Conservation (phyloP, 1,140 invertebrate genomes). For the Dryas iulia region DNA sequence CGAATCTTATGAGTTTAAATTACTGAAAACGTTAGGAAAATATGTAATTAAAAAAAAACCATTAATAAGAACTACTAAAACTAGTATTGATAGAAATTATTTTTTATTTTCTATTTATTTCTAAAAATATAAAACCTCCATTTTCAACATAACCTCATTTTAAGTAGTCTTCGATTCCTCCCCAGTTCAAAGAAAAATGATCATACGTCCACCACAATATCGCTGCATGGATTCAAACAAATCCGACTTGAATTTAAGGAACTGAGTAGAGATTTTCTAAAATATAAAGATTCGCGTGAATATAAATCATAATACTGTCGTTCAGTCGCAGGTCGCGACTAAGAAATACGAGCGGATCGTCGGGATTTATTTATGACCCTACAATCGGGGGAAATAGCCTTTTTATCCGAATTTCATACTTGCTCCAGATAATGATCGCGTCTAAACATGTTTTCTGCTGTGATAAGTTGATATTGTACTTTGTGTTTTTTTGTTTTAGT, state of each 20-base stretch:
- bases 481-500: no score
- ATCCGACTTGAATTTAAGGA: neutral
- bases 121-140: no score
- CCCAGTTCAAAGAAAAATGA: neutral
- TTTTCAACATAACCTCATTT: no score
- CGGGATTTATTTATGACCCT: conserved; percentile 23
- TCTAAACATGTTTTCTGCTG: no score
- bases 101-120: no score
- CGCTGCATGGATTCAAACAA: neutral
- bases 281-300: conserved; percentile 20
- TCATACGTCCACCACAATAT: neutral
- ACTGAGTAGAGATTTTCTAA: conserved; percentile 20
- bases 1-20: no score
- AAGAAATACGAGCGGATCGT: conserved; percentile 23
- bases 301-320: conserved; percentile 27
- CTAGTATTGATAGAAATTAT: no score
- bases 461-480: no score
- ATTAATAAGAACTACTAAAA: no score
- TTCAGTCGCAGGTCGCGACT: conserved; percentile 20
- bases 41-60: no score
- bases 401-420: conserved; percentile 14
- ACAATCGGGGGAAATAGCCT: conserved; percentile 22
- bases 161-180: no score
- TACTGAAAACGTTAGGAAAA: no score
- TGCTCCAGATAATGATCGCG: neutral